phyloP scores from a whole-genome alignment of 2,888 invertebrate genomes.

The Nematopogon swammerdamellus region DNA sequence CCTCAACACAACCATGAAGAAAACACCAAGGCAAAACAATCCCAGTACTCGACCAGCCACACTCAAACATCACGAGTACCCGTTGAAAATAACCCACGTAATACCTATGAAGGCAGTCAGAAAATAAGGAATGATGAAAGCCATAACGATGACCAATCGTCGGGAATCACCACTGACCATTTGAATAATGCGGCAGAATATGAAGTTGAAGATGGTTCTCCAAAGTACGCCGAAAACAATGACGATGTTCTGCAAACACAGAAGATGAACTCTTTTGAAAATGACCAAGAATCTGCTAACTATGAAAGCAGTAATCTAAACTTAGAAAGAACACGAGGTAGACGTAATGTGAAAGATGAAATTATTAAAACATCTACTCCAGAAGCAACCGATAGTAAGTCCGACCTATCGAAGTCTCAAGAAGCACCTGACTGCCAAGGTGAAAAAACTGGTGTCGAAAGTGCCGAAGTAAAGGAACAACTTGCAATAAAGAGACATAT shows the following conservation, averaged over 20 bases:
- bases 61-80: no score
- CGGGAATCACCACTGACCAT: not conserved
- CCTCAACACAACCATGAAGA: no score
- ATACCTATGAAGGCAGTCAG: no score
- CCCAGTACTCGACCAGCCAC: no score
- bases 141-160: not conserved
- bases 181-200: not conserved
- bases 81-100: no score
- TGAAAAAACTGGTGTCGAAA: constrained; percentile 6
- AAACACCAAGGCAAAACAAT: no score
- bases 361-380: constrained; percentile 1
- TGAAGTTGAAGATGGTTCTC: not conserved
- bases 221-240: no score
- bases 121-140: not conserved
- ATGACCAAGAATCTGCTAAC: not conserved
- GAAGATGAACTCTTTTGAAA: not conserved
- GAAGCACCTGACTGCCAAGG: constrained; percentile 12
- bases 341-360: not conserved
- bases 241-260: no score
- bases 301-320: not conserved
- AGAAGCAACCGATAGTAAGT: no score
- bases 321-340: not conserved
- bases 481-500: constrained; percentile 36
- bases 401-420: no score
- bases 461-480: constrained; percentile 29